A percentile compares a stretch with the other conserved stretches of the same genome.
phyloP scores from a whole-genome alignment of 1,140 invertebrate species.

The Drosophila yakuba region DNA sequence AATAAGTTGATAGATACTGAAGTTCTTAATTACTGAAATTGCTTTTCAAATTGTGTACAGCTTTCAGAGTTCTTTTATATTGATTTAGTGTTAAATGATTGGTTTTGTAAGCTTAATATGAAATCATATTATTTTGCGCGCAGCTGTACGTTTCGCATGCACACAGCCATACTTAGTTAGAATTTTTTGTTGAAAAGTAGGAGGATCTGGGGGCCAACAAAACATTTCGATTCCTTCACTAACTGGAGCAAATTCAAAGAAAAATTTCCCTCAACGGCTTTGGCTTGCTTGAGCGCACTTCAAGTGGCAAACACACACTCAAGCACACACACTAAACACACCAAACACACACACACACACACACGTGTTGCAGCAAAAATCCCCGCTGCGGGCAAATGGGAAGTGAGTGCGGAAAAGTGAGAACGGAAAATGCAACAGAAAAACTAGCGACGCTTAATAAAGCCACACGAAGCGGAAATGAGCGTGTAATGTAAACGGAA shows the following conservation, averaged over 20 bases:
- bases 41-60: neutral
- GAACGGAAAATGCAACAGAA: slow-evolving; percentile 50
- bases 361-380: slow-evolving; percentile 29
- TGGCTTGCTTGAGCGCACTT: slow-evolving; percentile 64
- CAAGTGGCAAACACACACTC: slow-evolving; percentile 51
- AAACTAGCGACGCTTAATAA: slow-evolving; percentile 69
- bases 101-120: neutral
- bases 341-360: neutral
- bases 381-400: neutral
- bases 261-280: slow-evolving; percentile 64
- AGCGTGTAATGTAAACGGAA: slow-evolving; percentile 82
- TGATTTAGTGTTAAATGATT: neutral
- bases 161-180: neutral
- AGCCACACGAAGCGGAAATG: slow-evolving; percentile 80
- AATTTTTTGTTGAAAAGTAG: neutral
- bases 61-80: neutral
- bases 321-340: neutral
- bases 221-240: slow-evolving; percentile 46
- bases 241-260: slow-evolving; percentile 64
- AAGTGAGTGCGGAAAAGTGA: neutral
- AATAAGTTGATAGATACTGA: no score
- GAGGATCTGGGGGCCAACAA: slow-evolving; percentile 9
- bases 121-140: neutral
- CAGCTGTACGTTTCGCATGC: neutral
- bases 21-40: no score